Percentiles rank a stretch among this genome's conserved stretches.
Evolutionary conservation across 1,140 invertebrate species (phyloP).

Genomic region (Neodiprion lecontei): DNA sequence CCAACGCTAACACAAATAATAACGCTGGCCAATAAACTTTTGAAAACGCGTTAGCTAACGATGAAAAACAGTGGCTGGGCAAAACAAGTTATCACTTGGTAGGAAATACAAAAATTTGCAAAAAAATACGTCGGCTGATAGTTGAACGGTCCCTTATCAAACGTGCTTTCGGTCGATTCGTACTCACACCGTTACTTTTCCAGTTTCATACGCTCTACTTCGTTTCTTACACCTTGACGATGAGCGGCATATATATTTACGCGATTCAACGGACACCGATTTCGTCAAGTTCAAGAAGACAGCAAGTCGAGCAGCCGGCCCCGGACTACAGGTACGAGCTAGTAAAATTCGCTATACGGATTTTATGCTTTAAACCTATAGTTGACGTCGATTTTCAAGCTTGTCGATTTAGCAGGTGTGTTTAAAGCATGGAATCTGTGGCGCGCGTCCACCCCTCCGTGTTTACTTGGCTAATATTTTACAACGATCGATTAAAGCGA

Average conservation of each 20-base stretch:
- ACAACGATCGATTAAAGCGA: slow-evolving; percentile 40
- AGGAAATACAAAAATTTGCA: neutral
- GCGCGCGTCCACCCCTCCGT: slow-evolving; percentile 1
- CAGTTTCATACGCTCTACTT: slow-evolving; percentile 86
- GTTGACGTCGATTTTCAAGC: neutral
- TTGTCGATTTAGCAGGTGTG: neutral
- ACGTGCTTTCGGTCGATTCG: neutral
- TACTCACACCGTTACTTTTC: slow-evolving; percentile 35
- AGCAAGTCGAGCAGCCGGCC: slow-evolving; percentile 48
- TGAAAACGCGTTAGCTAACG: neutral
- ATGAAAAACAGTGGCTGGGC: neutral
- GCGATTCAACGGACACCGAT: slow-evolving; percentile 69
- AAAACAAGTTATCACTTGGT: neutral
- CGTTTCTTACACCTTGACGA: slow-evolving; percentile 76
- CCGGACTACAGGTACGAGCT: slow-evolving; percentile 53
- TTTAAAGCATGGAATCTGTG: too few species aligned
- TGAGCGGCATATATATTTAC: slow-evolving; percentile 80
- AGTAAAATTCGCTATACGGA: neutral
- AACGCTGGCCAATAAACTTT: slow-evolving; percentile 9
- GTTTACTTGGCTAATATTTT: slow-evolving; percentile 10
- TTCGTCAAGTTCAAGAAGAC: slow-evolving; percentile 51
- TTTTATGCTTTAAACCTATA: neutral
- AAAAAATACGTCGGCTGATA: neutral
- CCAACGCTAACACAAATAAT: neutral
- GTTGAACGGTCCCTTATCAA: neutral